Conservation (phyloP, 2,113 vertebrate species). For the Apodemus speciosus region DNA sequence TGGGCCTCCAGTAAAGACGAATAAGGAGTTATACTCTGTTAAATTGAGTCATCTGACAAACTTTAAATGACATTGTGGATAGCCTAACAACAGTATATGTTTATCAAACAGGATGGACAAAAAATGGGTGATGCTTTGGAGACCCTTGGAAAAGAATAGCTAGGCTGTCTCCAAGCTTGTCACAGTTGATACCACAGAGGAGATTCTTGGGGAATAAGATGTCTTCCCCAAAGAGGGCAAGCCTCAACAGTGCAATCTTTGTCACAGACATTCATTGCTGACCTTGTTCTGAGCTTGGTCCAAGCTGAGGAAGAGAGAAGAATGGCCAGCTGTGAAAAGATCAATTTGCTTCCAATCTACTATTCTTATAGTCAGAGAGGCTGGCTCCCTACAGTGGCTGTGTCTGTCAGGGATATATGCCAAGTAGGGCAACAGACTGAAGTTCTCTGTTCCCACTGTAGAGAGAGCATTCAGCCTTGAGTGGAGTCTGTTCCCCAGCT, state of each 20-base stretch:
- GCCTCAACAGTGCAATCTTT: conserved; percentile 72
- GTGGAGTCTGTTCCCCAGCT: background rate
- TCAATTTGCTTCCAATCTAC: conserved; percentile 74
- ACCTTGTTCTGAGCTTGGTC: conserved; percentile 68
- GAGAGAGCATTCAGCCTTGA: conserved; percentile 47
- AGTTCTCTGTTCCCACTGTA: conserved; percentile 65
- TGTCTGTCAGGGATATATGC: conserved; percentile 64
- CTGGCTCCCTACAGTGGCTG: conserved; percentile 58
- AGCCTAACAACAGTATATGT: background rate
- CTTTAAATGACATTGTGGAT: conserved; percentile 8
- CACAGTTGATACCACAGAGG: conserved; percentile 41
- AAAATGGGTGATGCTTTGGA: conserved; percentile 39
- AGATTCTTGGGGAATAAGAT: conserved; percentile 3
- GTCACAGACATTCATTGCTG: conserved; percentile 60
- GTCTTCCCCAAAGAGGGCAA: background rate
- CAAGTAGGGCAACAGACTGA: conserved; percentile 73
- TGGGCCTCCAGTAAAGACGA: conserved; percentile 12
- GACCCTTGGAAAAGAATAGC: conserved; percentile 37
- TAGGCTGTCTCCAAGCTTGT: conserved; percentile 21
- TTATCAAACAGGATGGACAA: background rate
- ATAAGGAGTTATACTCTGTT: background rate
- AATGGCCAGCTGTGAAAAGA: conserved; percentile 80
- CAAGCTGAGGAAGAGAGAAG: conserved; percentile 58
- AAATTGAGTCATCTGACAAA: conserved; percentile 44
- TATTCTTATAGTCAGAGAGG: conserved; percentile 58